Conservation (phyloP, 2,113 vertebrate genomes). For the Maccullochella peelii region DNA sequence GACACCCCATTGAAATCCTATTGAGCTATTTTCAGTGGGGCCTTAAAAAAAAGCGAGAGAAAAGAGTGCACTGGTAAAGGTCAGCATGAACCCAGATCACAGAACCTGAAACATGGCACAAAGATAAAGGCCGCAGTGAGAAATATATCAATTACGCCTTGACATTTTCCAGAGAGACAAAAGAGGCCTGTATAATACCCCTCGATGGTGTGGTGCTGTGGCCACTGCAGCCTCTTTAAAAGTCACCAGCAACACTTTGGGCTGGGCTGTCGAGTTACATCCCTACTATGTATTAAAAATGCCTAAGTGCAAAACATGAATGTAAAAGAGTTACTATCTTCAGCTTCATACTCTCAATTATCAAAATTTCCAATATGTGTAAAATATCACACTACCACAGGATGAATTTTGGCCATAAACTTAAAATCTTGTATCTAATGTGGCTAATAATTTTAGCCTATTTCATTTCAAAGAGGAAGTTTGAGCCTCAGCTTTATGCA, state of each 20-base stretch:
- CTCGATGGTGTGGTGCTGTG: constrained; percentile 49
- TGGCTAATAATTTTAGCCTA: constrained; percentile 33
- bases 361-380: constrained; percentile 6
- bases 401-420: constrained; percentile 11
- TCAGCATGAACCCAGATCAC: constrained; percentile 81
- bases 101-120: constrained; percentile 78
- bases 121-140: constrained; percentile 77
- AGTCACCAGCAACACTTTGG: constrained; percentile 35
- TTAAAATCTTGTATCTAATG: constrained; percentile 22
- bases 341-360: constrained; percentile 13
- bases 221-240: constrained; percentile 44
- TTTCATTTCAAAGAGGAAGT: constrained; percentile 49
- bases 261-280: neutral
- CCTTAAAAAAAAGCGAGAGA: constrained; percentile 56
- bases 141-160: constrained; percentile 85
- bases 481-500: constrained; percentile 13
- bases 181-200: constrained; percentile 65
- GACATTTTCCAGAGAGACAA: constrained; percentile 85
- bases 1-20: constrained; percentile 78
- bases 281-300: neutral
- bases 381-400: constrained; percentile 3
- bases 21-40: constrained; percentile 79
- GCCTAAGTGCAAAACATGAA: constrained; percentile 1
- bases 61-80: constrained; percentile 79
- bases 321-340: constrained; percentile 15